Base-by-base conservation (phyloP, 2,113 vertebrate species). In the Orthonyx spaldingii region DNA sequence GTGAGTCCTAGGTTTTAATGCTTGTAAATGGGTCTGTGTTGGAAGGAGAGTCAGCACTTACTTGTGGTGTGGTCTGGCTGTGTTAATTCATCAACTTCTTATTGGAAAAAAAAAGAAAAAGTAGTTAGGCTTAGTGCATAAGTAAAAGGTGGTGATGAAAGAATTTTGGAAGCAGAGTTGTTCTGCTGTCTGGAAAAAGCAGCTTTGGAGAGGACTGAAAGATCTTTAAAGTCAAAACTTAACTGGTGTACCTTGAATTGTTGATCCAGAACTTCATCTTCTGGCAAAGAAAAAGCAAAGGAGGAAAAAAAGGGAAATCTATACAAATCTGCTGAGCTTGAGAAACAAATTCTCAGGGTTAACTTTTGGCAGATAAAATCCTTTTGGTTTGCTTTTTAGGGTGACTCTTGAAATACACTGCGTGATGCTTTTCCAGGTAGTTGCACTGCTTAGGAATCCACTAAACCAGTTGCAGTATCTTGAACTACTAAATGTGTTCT, bases 1-100 rank as follows among this genome's bases (percentile, higher is more conserved):
- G 97, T 98, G 97, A 98, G 97, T 97, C 80, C 77, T 72, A 50
- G 33, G 39, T 72, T 94, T 93, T 65, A 94, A 89, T 92, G 60
- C 90, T 93, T 94, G 85, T 90, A 91, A 93, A 83, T 77, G 74
- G 74, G 86, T 96, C 75, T 96, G 70, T 90, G 84, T 90, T 87
- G 89, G 86, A 96, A 86, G 90, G 76, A 95, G 91, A 89, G 78
- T 56, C 50, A 84, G 81, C 90, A 83, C 85, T 93, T 88, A 49
- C 85, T 91, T 95, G 76, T 8, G 1, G 77, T 93, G 65, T 96
- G 88, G 52, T 96, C 93, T 95, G 41, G 72, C 92, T 95, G 16
- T 83, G 68, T 88, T 88, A 94, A 89, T 95, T 95, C 92, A 85
- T 96, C 85, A 70, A 30, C 57, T 95, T 93, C 53, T 92, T 91